These are phyloP conservation scores for Apodemus agrarius DNA, from an alignment of 2,797 vertebrate species.

Conservation along the genomic window DNA sequence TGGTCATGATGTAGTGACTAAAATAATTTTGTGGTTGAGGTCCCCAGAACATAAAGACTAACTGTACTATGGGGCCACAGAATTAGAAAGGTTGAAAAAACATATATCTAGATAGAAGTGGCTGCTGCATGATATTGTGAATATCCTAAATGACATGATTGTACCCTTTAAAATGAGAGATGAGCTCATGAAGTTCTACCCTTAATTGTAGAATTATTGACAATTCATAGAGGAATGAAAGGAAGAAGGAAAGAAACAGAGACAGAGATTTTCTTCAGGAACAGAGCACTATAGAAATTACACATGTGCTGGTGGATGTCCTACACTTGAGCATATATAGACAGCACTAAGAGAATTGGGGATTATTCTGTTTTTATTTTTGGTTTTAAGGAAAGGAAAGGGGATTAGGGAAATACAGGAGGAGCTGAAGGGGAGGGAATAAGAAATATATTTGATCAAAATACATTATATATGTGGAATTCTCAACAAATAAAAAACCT, in stretches of 20 bases:
- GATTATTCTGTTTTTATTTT: no score
- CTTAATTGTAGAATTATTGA: background rate
- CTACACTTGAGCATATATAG: background rate
- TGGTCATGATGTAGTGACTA: background rate
- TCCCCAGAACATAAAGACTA: background rate
- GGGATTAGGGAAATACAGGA: background rate
- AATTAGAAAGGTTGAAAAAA: background rate
- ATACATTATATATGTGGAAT: background rate
- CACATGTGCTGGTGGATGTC: rapidly evolving
- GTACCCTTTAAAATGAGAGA: background rate
- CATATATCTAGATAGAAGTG: background rate
- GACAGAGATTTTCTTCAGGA: background rate
- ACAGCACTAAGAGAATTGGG: background rate
- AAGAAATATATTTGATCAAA: background rate
- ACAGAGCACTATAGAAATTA: background rate
- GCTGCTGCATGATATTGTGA: background rate
- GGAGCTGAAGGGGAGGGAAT: background rate
- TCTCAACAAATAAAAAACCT: background rate
- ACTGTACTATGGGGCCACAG: background rate
- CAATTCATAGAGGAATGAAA: background rate
- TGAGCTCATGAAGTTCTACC: no score
- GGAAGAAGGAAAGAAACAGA: background rate
- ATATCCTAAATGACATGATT: background rate
- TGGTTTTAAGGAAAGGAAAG: background rate
- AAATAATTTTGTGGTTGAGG: background rate